Evolutionary conservation across 2,113 vertebrate genomes (phyloP), one percentile per base, ranked within the genome.

Genomic region (Malurus elegans): DNA sequence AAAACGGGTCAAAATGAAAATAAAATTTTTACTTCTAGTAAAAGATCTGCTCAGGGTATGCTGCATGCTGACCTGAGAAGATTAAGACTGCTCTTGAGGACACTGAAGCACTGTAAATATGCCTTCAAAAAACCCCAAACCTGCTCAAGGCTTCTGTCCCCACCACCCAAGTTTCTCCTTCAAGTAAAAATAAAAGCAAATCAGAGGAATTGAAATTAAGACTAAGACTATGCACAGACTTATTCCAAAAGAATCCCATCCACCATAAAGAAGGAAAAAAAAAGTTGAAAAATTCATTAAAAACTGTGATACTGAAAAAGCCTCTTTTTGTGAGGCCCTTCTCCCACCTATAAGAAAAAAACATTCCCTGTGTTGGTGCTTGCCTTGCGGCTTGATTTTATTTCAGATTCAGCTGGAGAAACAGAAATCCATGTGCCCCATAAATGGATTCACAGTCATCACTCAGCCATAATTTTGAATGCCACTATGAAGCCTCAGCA

Each of bases 361-460:
- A 2, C 9, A 54, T 66, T 76, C 23, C 10, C n/a, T 80, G 28
- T 2, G 1, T 31, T 44, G 0, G 0, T n/a, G 32, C 23, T 50
- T 62, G 78, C 64, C n/a, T 58, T 70, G 26, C 12, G 26, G 44
- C 29, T 64, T 79, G 26, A 51, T 44, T 92, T 90, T 1, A 67
- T 50, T 75, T 74, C 57, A 34, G 29, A 67, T 51, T 88, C 24
- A 7, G 3, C 8, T 90, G 34, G 6, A 90, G 70, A 56, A 90
- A 75, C 3, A 60, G 53, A 95, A 93, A 86, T 60, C 18, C 40
- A 32, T 5, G 5, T 14, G 32, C 7, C 47, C 4, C 38, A 51
- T 45, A 58, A 50, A 50, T 15, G 29, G 32, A 75, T 26, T 53
- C 74, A 53, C 56, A 91, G 32, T 14, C 29, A 31, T 36, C 38